phyloP scores from a whole-genome alignment of 2,797 vertebrate species.

The Coreius guichenoti region DNA sequence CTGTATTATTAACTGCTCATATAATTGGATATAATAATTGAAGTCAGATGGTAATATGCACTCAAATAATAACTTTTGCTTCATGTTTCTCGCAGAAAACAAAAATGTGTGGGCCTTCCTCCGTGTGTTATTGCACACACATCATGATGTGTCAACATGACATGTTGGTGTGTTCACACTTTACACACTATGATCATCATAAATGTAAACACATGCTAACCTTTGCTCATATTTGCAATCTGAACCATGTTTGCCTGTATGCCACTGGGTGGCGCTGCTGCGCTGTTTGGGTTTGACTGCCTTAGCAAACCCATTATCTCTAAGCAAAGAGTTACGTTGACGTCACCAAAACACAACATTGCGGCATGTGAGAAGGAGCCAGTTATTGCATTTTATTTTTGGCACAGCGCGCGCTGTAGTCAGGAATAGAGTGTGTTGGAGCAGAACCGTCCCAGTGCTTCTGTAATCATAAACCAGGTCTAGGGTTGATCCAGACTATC shows the following conservation, averaged over 20 bases:
- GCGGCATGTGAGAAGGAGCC: constrained; percentile 44
- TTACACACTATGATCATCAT: no score
- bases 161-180: no score
- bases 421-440: constrained; percentile 53
- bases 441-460: constrained; percentile 44
- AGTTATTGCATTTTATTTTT: constrained; percentile 58
- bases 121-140: no score
- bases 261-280: constrained; percentile 45
- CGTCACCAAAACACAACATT: constrained; percentile 57
- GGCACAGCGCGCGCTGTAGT: constrained; percentile 40
- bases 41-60: background rate
- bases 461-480: constrained; percentile 45
- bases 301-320: constrained; percentile 30
- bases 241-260: background rate
- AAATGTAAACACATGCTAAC: background rate
- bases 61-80: no score
- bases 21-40: background rate
- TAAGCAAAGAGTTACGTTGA: constrained; percentile 42
- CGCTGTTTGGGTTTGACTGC: background rate
- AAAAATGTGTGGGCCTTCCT: no score
- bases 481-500: constrained; percentile 52
- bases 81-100: no score
- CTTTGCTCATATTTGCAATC: background rate
- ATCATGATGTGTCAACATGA: no score
- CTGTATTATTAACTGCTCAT: background rate